phyloP scores from a whole-genome alignment of 2,797 vertebrate species.

The Acridotheres tristis region DNA sequence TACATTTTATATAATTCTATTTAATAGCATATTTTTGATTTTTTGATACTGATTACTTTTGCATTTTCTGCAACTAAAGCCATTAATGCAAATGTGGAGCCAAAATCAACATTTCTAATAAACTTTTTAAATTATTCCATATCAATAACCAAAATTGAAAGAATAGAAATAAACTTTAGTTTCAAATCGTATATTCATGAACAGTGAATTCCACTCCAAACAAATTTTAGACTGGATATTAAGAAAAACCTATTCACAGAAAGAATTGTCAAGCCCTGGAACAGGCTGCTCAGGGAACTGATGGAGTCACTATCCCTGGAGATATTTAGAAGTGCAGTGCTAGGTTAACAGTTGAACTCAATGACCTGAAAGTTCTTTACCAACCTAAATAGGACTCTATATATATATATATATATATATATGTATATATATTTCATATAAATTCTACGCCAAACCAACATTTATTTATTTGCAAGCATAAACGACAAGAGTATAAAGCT shows the following conservation, averaged over 20 bases:
- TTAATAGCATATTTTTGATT: neutral
- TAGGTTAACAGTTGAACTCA: neutral
- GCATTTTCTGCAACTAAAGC: neutral
- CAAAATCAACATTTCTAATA: neutral
- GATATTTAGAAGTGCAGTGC: neutral
- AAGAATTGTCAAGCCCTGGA: neutral
- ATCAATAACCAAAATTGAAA: neutral
- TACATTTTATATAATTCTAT: neutral
- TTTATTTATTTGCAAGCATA: neutral
- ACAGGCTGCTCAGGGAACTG: neutral
- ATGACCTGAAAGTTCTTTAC: neutral
- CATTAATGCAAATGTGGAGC: neutral
- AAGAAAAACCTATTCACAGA: neutral
- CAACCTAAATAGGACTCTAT: neutral
- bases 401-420: neutral
- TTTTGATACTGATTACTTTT: neutral
- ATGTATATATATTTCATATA: neutral
- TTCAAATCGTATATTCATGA: neutral
- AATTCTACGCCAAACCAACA: neutral
- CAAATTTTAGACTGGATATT: neutral
- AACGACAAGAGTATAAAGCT: neutral
- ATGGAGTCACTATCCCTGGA: neutral
- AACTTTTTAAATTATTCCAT: neutral
- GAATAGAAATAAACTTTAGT: neutral
- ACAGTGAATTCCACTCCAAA: neutral